Conservation (phyloP, 2,888 invertebrate species). For the Pyrgus malvae region DNA sequence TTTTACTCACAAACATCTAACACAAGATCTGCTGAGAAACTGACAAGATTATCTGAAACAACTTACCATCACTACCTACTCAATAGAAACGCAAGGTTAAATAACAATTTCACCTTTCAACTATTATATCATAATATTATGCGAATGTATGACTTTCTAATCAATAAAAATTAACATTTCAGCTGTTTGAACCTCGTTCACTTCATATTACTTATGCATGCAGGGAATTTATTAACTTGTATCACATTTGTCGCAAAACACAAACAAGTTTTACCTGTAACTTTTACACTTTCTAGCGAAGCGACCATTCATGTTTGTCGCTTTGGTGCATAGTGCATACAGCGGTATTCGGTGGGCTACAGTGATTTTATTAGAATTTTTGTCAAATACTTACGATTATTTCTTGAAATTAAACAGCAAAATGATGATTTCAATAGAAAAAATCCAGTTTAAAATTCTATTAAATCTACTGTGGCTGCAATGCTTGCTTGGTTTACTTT, state of each 20-base stretch:
- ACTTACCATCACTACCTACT: slow-evolving; percentile 42
- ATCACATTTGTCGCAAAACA: slow-evolving; percentile 20
- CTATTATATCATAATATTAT: slow-evolving; percentile 59
- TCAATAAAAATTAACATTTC: slow-evolving; percentile 36
- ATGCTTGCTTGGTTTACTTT: too few species aligned
- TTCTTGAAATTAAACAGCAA: too few species aligned
- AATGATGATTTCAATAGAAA: too few species aligned
- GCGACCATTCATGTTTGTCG: not conserved
- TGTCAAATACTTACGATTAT: not conserved
- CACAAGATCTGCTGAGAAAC: slow-evolving; percentile 39
- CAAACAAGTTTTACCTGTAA: slow-evolving; percentile 32
- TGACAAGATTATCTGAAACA: slow-evolving; percentile 34
- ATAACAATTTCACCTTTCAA: slow-evolving; percentile 72
- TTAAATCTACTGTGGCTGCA: too few species aligned
- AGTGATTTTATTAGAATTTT: not conserved
- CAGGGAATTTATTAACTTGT: slow-evolving; percentile 18
- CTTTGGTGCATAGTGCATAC: too few species aligned
- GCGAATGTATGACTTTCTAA: slow-evolving; percentile 58
- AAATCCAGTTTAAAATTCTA: too few species aligned
- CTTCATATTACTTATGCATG: slow-evolving; percentile 15
- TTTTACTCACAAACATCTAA: slow-evolving; percentile 29
- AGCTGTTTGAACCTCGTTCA: slow-evolving; percentile 13
- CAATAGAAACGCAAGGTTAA: slow-evolving; percentile 46
- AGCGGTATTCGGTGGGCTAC: not conserved
- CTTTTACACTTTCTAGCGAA: not conserved